Evolutionary conservation across 2,797 vertebrate genomes (phyloP).

Genomic region (Enteromius treurensis): DNA sequence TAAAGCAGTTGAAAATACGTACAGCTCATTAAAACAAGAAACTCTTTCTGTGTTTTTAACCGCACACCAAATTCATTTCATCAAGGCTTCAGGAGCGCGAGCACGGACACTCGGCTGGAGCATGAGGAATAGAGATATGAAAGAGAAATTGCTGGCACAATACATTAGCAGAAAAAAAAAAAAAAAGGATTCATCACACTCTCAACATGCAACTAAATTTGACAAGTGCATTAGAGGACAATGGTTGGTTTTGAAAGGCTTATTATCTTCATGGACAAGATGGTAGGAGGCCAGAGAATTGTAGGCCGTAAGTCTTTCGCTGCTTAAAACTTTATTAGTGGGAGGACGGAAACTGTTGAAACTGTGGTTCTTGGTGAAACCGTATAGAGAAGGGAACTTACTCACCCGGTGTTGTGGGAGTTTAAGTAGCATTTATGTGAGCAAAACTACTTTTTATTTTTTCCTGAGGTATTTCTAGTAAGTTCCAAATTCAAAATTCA

Average conservation of each 20-base stretch:
- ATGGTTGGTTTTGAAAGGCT: constrained; percentile 38
- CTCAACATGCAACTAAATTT: constrained; percentile 40
- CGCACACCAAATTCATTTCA: constrained; percentile 10
- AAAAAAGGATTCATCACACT: constrained; percentile 31
- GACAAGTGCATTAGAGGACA: constrained; percentile 45
- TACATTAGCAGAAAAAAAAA: background rate
- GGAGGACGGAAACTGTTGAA: constrained; percentile 34
- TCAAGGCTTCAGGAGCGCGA: constrained; percentile 4
- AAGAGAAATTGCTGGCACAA: constrained; percentile 28
- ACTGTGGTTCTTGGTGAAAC: constrained; percentile 3
- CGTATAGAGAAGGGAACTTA: background rate
- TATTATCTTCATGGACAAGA: constrained; percentile 42
- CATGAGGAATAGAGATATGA: constrained; percentile 45
- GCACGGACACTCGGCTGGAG: constrained; percentile 8
- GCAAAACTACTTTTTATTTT: background rate
- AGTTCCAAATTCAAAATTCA: background rate
- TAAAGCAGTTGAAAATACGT: background rate
- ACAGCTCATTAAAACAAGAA: constrained; percentile 17
- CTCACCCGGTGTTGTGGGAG: constrained; percentile 10
- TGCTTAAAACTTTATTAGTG: constrained; percentile 41
- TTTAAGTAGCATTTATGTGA: background rate
- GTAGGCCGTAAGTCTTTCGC: constrained; percentile 21
- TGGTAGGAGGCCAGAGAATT: constrained; percentile 24
- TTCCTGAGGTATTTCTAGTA: background rate
- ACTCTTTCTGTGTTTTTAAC: constrained; percentile 27